Evolutionary conservation across 2,113 vertebrate species (phyloP), one percentile per base, ranked within the genome.

Genomic region (Hydropotes inermis): DNA sequence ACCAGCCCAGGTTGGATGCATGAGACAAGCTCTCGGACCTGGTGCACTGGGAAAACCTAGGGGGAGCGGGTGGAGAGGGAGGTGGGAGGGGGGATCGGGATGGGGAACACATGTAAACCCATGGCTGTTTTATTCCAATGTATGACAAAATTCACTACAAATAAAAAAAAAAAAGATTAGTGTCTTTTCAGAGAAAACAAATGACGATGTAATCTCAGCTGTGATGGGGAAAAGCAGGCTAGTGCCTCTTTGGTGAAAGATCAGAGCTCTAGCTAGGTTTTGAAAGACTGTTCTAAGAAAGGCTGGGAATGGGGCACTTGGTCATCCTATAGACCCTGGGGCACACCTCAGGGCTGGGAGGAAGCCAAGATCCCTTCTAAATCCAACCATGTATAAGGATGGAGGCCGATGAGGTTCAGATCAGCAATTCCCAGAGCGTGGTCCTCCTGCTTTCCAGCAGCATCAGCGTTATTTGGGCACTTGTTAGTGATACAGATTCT

Each of bases 171-270:
- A n/a, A n/a, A 33, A 87, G 8, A 70, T 70, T 81, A 79, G 45
- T 30, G n/a, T 52, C 54, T 25, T 55, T 89, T 67, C 89, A 85
- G 76, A 94, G 79, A 70, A 91, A 55, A 95, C 85, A 70, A 67
- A 88, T 87, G 64, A 5, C 1, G 79, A 61, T 17, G 2, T 96
- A 36, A 57, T 64, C 87, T 95, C 27, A 52, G 55, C 27, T 39
- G 54, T 50, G 70, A 52, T 6, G 6, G 87, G 87, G 88, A 39
- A 70, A 70, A 50, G 64, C 39, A 4, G 33, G 6, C 57, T 30
- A 47, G 76, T 0, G 3, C 25, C 52, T 97, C 23, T 39, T 70
- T 45, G 89, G 93, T 55, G 54, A 83, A 97, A 93, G 61, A 83
- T 94, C 19, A 25, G 6, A 43, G 36, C 7, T 61, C 43, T 70